Base-by-base conservation (phyloP, 2,113 vertebrate species). In the Podiceps cristatus region DNA sequence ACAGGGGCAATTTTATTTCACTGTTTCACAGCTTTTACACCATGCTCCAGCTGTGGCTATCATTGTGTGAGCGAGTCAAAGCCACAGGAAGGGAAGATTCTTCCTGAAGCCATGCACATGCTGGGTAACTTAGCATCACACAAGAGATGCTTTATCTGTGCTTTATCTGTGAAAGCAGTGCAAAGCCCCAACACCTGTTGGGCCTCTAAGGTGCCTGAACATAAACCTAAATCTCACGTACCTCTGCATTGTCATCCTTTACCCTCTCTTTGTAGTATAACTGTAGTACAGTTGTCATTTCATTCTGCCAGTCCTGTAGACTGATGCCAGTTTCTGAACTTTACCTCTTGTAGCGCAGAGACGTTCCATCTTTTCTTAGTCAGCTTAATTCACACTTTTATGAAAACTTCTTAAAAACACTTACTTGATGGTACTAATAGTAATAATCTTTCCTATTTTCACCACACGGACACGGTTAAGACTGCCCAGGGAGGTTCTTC, bases 31-130 rank as follows among this genome's bases (percentile, higher is more conserved):
- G 18, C n/a, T 58, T 74, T 79, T 73, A n/a, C 29, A 25, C 7
- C 0, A 0, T 59, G 24, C n/a, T 50, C 18, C 71, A 75, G 66
- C 45, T 29, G 3, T 11, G 66, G 28, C 3, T 11, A 2, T n/a
- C 20, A 4, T 35, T 71, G 35, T 37, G 20, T 4, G 31, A 80
- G 37, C 25, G 18, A 18, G 28, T 11, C 13, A 10, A 69, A 90
- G 35, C 47, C 2, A 0, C 64, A 25, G 25, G 25, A 87, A 66
- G 7, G 19, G 22, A 84, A 84, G n/a, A 28, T 16, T 62, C 31
- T 64, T 50, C 44, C 53, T 28, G 31, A 73, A 67, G 69, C 42
- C 29, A 18, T 7, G n/a, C 27, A 50, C 1, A 0, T 40, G 37
- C 17, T 7, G 49, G 8, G 18, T 28, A 62, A 40, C 15, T 37